These are phyloP conservation scores for Drosophila pullipes DNA, from an alignment of 2,888 invertebrate species.

Conservation along the genomic window DNA sequence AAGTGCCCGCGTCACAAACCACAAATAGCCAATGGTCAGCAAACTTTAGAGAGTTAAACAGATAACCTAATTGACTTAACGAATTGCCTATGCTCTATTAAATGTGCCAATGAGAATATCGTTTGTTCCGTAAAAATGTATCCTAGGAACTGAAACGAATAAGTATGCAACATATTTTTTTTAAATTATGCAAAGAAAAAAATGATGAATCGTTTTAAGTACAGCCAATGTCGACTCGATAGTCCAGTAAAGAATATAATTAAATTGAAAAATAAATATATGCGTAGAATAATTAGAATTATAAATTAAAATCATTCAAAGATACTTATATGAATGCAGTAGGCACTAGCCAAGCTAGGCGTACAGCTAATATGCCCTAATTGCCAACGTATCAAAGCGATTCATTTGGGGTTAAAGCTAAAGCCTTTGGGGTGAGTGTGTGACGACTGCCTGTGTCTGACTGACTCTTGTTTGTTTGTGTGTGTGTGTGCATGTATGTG, in stretches of 20 bases:
- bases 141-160: neutral
- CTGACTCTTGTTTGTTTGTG: slow-evolving; percentile 9
- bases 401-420: slow-evolving; percentile 50
- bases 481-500: slow-evolving; percentile 10
- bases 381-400: slow-evolving; percentile 25
- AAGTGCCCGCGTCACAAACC: slow-evolving; percentile 40
- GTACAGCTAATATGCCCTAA: slow-evolving; percentile 29
- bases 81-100: slow-evolving; percentile 30
- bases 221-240: neutral
- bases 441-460: slow-evolving; percentile 48
- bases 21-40: slow-evolving; percentile 72
- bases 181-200: neutral
- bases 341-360: slow-evolving; percentile 12
- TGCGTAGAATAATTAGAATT: neutral
- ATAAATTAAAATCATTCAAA: neutral
- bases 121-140: neutral
- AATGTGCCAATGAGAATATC: neutral
- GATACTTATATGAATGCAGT: neutral
- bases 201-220: neutral
- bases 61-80: slow-evolving; percentile 12
- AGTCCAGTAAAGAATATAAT: neutral
- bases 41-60: slow-evolving; percentile 33
- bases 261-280: neutral
- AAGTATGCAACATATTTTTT: neutral
- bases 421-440: slow-evolving; percentile 45